Evolutionary conservation across 2,888 invertebrate species (phyloP).

Genomic region (Antheraea yamamai): DNA sequence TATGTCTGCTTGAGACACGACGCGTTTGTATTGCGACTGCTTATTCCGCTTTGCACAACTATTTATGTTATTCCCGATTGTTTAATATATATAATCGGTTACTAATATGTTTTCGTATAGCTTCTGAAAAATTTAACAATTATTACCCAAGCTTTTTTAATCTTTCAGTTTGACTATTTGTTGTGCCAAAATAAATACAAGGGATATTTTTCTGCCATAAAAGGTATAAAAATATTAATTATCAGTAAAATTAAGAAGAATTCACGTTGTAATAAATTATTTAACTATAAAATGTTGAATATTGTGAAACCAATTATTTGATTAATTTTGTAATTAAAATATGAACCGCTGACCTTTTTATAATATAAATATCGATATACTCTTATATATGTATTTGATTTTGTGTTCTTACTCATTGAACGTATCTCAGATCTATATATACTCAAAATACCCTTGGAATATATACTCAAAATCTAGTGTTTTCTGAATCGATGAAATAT

Average conservation of each 20-base stretch:
- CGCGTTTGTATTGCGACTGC: background rate
- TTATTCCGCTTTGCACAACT: background rate
- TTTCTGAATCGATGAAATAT: constrained; percentile 40
- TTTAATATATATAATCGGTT: background rate
- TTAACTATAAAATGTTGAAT: background rate
- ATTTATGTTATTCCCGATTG: background rate
- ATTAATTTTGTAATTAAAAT: background rate
- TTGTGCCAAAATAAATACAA: background rate
- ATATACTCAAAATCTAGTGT: background rate
- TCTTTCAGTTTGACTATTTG: background rate
- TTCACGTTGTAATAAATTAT: background rate
- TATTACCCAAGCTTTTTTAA: background rate
- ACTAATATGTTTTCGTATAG: background rate
- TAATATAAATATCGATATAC: background rate
- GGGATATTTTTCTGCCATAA: background rate
- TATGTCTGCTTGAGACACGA: background rate
- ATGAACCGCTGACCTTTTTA: background rate
- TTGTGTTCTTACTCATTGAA: background rate
- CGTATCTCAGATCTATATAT: background rate
- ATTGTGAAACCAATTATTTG: background rate
- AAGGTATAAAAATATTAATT: background rate
- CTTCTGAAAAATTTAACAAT: background rate
- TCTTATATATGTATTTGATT: background rate
- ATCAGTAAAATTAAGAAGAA: background rate
- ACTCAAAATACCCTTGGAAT: background rate